phyloP scores from a whole-genome alignment of 2,113 vertebrate species.

The cattle (Bos taurus) region DNA sequence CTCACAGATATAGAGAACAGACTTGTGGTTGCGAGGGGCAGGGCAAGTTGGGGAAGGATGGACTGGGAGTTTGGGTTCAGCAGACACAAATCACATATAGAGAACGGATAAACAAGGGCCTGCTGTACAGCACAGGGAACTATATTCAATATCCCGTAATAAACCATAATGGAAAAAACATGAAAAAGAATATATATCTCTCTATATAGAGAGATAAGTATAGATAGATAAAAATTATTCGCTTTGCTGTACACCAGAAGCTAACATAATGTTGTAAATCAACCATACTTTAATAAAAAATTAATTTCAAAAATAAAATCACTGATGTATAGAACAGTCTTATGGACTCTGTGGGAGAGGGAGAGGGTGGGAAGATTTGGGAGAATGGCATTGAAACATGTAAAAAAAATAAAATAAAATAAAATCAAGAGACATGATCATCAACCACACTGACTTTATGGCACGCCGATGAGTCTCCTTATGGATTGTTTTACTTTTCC shows the following conservation, averaged over 20 bases:
- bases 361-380: no score
- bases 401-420: neutral
- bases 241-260: neutral
- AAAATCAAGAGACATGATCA: neutral
- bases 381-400: no score
- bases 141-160: neutral
- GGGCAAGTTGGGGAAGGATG: neutral
- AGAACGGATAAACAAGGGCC: neutral
- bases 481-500: neutral
- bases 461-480: neutral
- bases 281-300: neutral
- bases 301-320: neutral
- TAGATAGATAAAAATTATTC: neutral
- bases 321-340: no score
- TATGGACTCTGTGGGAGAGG: no score
- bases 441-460: neutral
- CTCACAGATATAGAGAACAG: neutral
- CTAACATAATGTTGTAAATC: neutral
- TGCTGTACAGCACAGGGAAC: neutral
- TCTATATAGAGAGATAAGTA: neutral
- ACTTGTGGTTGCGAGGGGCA: neutral
- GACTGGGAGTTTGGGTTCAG: neutral
- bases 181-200: neutral
- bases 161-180: neutral
- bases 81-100: neutral